A percentile compares a stretch with the other conserved stretches of the same genome.
phyloP scores from a whole-genome alignment of 2,797 vertebrate genomes.

The Gastrophryne carolinensis region DNA sequence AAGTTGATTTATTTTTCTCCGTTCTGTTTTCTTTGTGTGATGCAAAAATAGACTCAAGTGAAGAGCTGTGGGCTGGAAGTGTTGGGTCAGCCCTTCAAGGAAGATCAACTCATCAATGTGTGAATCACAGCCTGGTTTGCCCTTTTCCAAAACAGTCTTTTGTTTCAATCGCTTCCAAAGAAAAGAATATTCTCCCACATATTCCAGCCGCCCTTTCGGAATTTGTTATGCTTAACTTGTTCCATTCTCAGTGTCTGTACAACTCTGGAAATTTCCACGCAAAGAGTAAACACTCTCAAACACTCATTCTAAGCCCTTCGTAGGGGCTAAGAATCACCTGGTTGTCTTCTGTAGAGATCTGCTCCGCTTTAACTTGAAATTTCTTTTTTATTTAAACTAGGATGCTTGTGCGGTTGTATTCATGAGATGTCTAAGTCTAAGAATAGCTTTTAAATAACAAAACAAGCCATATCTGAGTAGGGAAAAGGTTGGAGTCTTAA shows the following conservation, averaged over 20 bases:
- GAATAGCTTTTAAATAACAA: not conserved
- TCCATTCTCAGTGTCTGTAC: slow-evolving; percentile 7
- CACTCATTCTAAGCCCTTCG: slow-evolving; percentile 1
- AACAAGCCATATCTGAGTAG: not conserved
- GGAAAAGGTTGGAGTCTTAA: not conserved
- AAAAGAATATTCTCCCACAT: slow-evolving; percentile 33
- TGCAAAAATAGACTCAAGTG: slow-evolving; percentile 39
- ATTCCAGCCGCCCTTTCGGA: slow-evolving; percentile 14
- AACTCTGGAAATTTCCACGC: not conserved
- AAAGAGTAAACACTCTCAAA: too few relatives aligned
- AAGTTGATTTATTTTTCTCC: not conserved
- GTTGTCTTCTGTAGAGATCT: not conserved
- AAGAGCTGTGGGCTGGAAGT: slow-evolving; percentile 26
- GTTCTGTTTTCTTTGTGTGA: slow-evolving; percentile 3
- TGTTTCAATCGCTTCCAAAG: slow-evolving; percentile 35
- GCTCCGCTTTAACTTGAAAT: not conserved
- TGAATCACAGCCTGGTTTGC: slow-evolving; percentile 29
- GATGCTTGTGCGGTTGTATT: not conserved
- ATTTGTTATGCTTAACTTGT: slow-evolving; percentile 46
- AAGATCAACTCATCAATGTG: slow-evolving; percentile 12
- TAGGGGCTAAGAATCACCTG: not conserved
- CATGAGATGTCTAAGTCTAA: not conserved
- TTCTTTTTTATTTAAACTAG: not conserved
- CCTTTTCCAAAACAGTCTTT: slow-evolving; percentile 39
- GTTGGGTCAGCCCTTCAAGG: slow-evolving; percentile 25